Evolutionary conservation across 2,113 vertebrate genomes (phyloP), one percentile per base, ranked within the genome.

Genomic region (Muntiacus muntjak): DNA sequence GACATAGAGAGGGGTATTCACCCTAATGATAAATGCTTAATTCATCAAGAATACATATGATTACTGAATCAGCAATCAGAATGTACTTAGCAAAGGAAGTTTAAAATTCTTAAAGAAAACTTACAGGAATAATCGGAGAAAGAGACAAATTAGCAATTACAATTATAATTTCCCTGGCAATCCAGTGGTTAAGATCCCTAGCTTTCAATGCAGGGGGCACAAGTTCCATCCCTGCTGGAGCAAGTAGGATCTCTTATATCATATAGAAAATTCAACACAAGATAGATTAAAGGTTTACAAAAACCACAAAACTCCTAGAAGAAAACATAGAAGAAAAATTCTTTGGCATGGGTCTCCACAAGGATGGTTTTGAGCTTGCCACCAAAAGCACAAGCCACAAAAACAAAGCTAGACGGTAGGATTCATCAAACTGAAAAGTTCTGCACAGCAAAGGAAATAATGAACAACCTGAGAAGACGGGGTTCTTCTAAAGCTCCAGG

Each of bases 401-500:
- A 50, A 50, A 23, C 43, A 52, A 36, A 23, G 17, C 14, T 10
- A n/a, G 64, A 16, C 0, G 7, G 60, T 16, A 19, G 60, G 30
- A 50, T 33, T 1, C 54, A 57, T 40, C 82, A 10, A 16, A 57
- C 13, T 17, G n/a, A 26, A 40, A 57, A 6, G 8, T 25, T 84
- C 82, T 57, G 82, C 13, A 17, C 82, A 57, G 54, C 13, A 28
- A 40, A 57, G 52, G 13, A 40, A 8, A 28, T 13, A 16, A 9
- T 40, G 54, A 17, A 40, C 54, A 57, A 16, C 28, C 13, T 40
- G 52, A 10, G 28, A 84, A 40, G 52, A 26, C 1, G 0, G 2
- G 3, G 23, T 4, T 40, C 4, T 15, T 57, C 67, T 9, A 6
- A 13, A 0, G 2, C 19, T 25, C 8, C 21, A 0, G 0, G 6